These are phyloP conservation scores for Tachysurus fulvidraco DNA, from an alignment of 2,113 vertebrate species.

Conservation along the genomic window DNA sequence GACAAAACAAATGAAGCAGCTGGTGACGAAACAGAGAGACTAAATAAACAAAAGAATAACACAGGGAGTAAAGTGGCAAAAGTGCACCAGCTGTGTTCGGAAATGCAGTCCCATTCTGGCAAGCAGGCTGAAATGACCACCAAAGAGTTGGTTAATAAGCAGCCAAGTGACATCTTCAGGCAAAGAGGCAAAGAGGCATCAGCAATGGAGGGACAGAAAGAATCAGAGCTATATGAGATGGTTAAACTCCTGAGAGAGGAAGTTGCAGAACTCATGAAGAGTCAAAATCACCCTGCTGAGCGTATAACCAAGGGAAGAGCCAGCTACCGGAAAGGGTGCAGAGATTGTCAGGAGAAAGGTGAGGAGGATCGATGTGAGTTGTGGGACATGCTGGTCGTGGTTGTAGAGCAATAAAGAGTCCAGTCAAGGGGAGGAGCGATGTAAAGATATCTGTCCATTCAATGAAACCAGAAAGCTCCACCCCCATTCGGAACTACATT, in stretches of 20 bases:
- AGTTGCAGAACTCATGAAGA: background rate
- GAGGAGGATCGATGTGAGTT: background rate
- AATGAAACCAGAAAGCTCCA: background rate
- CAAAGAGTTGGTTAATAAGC: too few species aligned
- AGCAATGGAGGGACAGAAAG: background rate
- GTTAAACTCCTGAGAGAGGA: background rate
- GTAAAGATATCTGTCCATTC: background rate
- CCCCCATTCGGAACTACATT: background rate
- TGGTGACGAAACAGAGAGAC: too few species aligned
- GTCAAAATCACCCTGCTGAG: too few species aligned
- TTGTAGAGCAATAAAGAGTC: background rate
- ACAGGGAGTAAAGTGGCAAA: too few species aligned
- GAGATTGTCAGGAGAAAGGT: background rate
- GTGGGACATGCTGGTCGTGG: background rate
- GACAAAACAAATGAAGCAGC: too few species aligned
- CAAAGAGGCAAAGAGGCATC: too few species aligned
- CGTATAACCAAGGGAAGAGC: background rate
- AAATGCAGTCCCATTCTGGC: too few species aligned
- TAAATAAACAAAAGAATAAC: too few species aligned
- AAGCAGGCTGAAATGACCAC: too few species aligned
- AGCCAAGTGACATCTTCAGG: too few species aligned
- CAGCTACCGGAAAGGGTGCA: background rate
- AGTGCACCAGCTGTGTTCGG: too few species aligned
- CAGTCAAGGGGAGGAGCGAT: background rate
- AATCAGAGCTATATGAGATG: background rate